Conservation (phyloP, 2,113 vertebrate genomes). For the Chroicocephalus ridibundus region DNA sequence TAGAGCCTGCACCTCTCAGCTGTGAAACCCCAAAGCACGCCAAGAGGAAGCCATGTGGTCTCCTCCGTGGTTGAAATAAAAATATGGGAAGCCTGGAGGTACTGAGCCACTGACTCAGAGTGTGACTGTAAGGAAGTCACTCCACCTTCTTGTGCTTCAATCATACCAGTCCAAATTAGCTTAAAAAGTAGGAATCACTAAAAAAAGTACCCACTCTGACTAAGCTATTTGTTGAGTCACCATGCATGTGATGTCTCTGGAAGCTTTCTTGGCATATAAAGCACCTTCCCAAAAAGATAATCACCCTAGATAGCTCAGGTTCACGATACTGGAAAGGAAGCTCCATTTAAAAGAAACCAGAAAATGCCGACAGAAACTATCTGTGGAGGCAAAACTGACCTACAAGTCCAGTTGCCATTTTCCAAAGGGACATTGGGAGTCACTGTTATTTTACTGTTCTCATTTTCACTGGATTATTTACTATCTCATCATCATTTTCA, state of each 20-base stretch:
- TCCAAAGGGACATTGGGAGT: background rate
- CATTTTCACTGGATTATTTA: background rate
- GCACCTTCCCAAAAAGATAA: background rate
- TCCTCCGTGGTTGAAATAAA: conserved; percentile 20
- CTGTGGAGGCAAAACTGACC: background rate
- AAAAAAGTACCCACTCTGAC: conserved; percentile 21
- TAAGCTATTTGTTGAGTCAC: conserved; percentile 36
- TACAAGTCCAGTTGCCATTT: background rate
- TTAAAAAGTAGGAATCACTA: conserved; percentile 7
- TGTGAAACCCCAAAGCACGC: background rate
- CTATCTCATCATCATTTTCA: background rate
- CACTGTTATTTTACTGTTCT: background rate
- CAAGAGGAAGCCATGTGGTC: conserved; percentile 19
- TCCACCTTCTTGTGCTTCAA: conserved; percentile 30
- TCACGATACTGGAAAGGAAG: background rate
- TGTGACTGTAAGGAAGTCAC: conserved; percentile 34
- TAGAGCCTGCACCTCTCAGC: background rate
- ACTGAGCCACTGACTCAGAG: conserved; percentile 32
- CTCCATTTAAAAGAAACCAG: background rate
- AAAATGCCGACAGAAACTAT: background rate
- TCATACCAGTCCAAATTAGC: background rate
- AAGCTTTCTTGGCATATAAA: background rate
- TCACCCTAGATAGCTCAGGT: background rate
- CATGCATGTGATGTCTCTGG: background rate
- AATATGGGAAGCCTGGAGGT: conserved; percentile 8